A percentile compares a stretch with the other conserved stretches of the same genome.
phyloP scores from a whole-genome alignment of 2,797 vertebrate species.

The Sebastes minor region DNA sequence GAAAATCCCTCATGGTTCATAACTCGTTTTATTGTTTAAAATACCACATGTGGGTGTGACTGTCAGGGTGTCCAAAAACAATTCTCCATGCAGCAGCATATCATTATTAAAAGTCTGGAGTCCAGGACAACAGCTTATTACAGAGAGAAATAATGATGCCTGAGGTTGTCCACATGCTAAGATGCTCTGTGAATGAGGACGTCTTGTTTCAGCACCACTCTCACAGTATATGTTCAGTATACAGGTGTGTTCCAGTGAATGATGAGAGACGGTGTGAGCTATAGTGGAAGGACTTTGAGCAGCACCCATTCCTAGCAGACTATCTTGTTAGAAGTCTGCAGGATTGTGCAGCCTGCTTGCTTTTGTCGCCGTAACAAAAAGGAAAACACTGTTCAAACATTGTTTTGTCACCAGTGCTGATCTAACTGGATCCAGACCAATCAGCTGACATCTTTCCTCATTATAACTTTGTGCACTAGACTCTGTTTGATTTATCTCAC shows the following conservation, averaged over 20 bases:
- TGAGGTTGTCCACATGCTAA: slow-evolving; percentile 24
- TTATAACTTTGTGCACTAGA: neutral
- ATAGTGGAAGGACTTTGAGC: neutral
- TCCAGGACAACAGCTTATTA: slow-evolving; percentile 48
- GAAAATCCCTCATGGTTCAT: slow-evolving; percentile 4
- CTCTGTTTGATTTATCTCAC: neutral
- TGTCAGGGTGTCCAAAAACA: slow-evolving; percentile 20
- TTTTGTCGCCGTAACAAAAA: neutral
- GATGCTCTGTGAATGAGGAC: neutral
- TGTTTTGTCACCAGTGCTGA: neutral
- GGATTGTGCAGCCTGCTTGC: neutral
- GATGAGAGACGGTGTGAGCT: neutral
- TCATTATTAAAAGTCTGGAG: slow-evolving; percentile 25
- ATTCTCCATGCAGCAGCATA: neutral
- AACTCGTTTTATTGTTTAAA: neutral
- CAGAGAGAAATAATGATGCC: slow-evolving; percentile 52
- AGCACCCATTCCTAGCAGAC: neutral
- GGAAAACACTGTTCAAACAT: slow-evolving; percentile 1
- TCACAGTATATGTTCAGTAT: neutral
- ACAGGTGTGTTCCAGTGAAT: slow-evolving; percentile 9
- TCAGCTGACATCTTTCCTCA: neutral
- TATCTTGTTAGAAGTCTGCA: slow-evolving; percentile 2
- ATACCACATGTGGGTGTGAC: neutral
- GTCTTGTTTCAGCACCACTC: slow-evolving; percentile 1
- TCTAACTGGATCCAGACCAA: neutral